These are phyloP conservation scores for Platyrinchus mystaceus DNA, from an alignment of 2,797 vertebrate species.

Conservation along the genomic window DNA sequence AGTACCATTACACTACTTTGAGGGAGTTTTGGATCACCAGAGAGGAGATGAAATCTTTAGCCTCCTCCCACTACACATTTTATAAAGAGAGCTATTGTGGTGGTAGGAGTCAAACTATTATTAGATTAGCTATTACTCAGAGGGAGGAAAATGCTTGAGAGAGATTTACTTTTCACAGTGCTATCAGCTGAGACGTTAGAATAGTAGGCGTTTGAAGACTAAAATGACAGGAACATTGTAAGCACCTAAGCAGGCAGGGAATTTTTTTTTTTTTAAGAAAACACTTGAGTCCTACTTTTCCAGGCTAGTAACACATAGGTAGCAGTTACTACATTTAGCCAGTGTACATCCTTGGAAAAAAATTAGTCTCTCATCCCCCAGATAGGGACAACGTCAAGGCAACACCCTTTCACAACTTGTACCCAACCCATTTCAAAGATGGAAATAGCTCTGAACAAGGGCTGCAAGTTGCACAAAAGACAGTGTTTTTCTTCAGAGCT, in stretches of 20 bases:
- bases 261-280: not conserved
- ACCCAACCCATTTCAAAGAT: not conserved
- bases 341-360: not conserved
- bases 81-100: not conserved
- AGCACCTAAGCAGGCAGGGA: not conserved
- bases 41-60: not conserved
- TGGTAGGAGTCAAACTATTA: constrained; percentile 53
- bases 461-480: not conserved
- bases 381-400: not conserved
- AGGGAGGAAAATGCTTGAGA: constrained; percentile 45
- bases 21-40: not conserved
- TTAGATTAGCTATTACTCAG: constrained; percentile 58
- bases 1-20: not conserved
- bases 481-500: not conserved
- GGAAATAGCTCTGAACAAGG: not conserved
- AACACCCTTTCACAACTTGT: not conserved
- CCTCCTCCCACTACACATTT: not conserved
- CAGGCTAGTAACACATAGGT: not conserved
- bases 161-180: constrained; percentile 41
- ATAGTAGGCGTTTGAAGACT: constrained; percentile 54
- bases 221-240: constrained; percentile 55
- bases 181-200: constrained; percentile 47
- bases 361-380: not conserved
- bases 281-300: not conserved
- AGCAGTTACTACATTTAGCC: not conserved